A percentile compares a stretch with the other conserved stretches of the same genome.
Evolutionary conservation across 2,113 vertebrate species (phyloP).

Genomic region (Gymnarchus niloticus): DNA sequence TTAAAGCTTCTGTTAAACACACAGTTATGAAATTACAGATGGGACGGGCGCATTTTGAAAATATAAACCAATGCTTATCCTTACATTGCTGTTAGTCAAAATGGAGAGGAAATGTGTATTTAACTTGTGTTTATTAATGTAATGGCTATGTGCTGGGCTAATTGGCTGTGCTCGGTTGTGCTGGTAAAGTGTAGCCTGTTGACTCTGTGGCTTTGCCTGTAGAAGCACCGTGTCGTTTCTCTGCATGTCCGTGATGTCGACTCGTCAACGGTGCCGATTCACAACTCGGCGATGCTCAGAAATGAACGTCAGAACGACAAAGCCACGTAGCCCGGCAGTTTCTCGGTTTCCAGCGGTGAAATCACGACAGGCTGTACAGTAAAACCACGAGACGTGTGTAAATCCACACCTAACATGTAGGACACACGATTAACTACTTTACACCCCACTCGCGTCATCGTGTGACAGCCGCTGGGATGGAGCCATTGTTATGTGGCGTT

Average conservation of each 20-base stretch:
- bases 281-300: not conserved
- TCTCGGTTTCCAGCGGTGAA: not conserved
- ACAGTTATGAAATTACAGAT: conserved; percentile 66
- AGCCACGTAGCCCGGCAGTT: not conserved
- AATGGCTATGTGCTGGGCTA: not conserved
- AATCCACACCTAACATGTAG: conserved; percentile 45
- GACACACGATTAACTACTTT: conserved; percentile 58
- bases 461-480: conserved; percentile 47
- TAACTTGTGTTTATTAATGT: not conserved
- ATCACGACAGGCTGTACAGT: not conserved
- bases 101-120: not conserved
- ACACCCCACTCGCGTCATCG: conserved; percentile 53
- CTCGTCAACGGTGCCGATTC: not conserved
- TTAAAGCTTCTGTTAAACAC: conserved; percentile 80
- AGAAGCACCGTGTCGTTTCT: not conserved
- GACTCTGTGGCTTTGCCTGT: not conserved
- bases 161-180: not conserved
- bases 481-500: conserved; percentile 28
- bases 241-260: not conserved
- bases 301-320: not conserved
- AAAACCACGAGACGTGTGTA: conserved; percentile 44
- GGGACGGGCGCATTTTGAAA: conserved; percentile 62
- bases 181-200: not conserved
- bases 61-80: conserved; percentile 44
- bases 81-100: not conserved